Conservation (phyloP, 1,140 invertebrate genomes). For the Cydia strobilella region DNA sequence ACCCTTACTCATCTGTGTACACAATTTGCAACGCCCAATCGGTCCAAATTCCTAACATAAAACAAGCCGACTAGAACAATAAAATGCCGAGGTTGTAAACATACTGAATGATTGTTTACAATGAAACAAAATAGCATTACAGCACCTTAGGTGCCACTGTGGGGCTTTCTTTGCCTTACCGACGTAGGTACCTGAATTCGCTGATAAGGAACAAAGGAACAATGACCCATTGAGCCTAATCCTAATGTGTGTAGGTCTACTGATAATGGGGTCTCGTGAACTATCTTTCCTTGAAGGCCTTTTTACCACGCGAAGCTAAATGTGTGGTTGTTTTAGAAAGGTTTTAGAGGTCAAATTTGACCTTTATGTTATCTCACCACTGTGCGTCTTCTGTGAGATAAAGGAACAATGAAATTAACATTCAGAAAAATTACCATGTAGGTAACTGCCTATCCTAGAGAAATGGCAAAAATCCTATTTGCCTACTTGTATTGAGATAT, state of each 20-base stretch:
- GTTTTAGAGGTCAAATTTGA: neutral
- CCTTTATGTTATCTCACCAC: neutral
- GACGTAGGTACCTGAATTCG: conserved; percentile 34
- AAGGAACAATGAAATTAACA: neutral
- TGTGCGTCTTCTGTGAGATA: neutral
- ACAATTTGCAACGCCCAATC: conserved; percentile 26
- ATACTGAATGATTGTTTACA: conserved; percentile 53
- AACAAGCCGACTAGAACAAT: conserved; percentile 50
- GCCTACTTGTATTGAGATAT: no score
- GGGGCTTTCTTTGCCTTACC: conserved; percentile 48
- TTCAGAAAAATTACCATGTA: neutral
- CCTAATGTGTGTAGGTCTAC: neutral
- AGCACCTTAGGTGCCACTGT: conserved; percentile 59
- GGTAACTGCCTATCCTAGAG: no score
- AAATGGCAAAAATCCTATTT: no score
- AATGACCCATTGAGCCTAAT: neutral
- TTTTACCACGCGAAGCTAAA: neutral
- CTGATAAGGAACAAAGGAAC: conserved; percentile 3
- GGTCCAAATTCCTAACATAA: conserved; percentile 40
- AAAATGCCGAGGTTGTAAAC: conserved; percentile 50
- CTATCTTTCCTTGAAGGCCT: conserved; percentile 28
- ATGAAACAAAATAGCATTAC: conserved; percentile 55
- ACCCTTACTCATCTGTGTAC: conserved; percentile 1
- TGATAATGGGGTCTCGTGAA: neutral
- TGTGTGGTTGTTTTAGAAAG: neutral